These are phyloP conservation scores for Trogon melanurus DNA, from an alignment of 2,113 vertebrate genomes.

Conservation along the genomic window DNA sequence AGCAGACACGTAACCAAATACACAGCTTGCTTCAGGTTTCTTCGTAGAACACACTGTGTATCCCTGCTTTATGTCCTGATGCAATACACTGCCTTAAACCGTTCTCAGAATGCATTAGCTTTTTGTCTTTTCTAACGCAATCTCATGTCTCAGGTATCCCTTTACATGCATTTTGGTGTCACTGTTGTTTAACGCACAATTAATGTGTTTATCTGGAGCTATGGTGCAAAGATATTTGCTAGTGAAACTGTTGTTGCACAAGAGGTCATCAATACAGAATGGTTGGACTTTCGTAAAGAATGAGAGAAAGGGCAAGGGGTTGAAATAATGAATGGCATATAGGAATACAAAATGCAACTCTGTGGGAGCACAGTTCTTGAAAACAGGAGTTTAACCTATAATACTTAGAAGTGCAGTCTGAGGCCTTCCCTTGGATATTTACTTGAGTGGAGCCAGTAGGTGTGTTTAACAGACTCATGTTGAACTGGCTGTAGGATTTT, in stretches of 20 bases:
- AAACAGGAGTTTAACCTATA: neutral
- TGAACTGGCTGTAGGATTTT: neutral
- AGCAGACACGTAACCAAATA: rapidly evolving
- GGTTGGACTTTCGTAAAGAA: neutral
- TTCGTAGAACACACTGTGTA: neutral
- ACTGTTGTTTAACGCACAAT: neutral
- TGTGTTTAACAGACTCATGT: neutral
- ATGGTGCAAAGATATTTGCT: neutral
- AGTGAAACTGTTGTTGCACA: neutral
- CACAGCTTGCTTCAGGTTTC: rapidly evolving
- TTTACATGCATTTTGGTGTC: neutral
- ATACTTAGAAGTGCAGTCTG: neutral
- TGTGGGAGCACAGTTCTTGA: neutral
- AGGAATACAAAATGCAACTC: neutral
- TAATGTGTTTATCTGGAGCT: neutral
- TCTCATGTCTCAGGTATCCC: rapidly evolving
- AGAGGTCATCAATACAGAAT: neutral
- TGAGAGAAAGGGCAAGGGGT: neutral
- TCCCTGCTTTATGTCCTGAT: neutral
- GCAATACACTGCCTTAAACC: rapidly evolving
- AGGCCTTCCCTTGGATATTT: neutral
- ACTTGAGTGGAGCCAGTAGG: neutral
- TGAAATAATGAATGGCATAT: neutral
- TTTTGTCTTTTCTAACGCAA: neutral
- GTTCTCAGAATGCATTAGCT: neutral